Conservation (phyloP, 2,113 vertebrate genomes). For the Leptobrachium ailaonicum region DNA sequence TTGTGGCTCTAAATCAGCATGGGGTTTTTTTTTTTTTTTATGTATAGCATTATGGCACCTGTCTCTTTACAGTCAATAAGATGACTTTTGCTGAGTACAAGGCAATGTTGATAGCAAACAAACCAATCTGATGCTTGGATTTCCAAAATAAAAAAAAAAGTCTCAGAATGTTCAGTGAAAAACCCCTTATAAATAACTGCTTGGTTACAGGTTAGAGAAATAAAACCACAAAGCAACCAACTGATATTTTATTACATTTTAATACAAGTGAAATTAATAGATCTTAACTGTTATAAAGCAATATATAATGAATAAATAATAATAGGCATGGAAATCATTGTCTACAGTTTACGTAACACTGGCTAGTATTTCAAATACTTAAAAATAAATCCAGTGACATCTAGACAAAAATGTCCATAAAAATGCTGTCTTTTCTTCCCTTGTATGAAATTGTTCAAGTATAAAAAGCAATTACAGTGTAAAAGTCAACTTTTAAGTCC, state of each 20-base stretch:
- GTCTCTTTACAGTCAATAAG: no score
- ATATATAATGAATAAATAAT: slow-evolving; percentile 83
- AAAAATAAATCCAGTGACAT: slow-evolving; percentile 94
- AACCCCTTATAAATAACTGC: no score
- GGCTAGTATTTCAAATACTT: slow-evolving; percentile 78
- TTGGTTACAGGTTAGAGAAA: no score
- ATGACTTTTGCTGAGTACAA: no score
- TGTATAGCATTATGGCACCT: no score
- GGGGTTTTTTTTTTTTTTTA: no score
- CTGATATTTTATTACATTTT: slow-evolving; percentile 87
- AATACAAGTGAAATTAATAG: slow-evolving; percentile 89
- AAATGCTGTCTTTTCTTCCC: slow-evolving; percentile 94
- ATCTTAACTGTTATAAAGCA: slow-evolving; percentile 86
- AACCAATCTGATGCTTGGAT: no score
- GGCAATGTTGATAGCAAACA: no score
- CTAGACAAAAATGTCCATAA: slow-evolving; percentile 86
- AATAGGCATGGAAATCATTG: slow-evolving; percentile 87
- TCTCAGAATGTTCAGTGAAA: no score
- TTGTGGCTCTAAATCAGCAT: no score
- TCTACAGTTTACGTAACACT: slow-evolving; percentile 85
- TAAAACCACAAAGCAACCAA: slow-evolving; percentile 53
- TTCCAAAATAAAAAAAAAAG: no score
- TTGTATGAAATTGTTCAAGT: slow-evolving; percentile 99
- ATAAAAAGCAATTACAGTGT: slow-evolving; percentile 98
- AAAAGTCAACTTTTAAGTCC: slow-evolving; percentile 89